Conservation (phyloP, 2,888 invertebrate genomes). For the Amphiduros pacificus region DNA sequence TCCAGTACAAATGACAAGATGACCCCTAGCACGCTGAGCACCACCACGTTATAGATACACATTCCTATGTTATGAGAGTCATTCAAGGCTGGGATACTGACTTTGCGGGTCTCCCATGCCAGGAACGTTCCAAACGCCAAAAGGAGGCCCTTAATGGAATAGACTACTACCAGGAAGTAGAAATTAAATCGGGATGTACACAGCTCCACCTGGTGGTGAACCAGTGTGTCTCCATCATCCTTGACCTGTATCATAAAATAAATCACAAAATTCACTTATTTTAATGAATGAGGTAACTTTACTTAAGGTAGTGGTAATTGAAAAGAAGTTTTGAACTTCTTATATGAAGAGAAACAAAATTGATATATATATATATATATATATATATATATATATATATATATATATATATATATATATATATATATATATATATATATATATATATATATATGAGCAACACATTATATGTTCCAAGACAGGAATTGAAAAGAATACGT, state of each 20-base stretch:
- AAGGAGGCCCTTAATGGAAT: constrained; percentile 39
- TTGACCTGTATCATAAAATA: too few species aligned
- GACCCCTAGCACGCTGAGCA: constrained; percentile 27
- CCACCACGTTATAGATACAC: constrained; percentile 32
- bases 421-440: too few species aligned
- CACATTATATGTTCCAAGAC: too few species aligned
- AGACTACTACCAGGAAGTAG: constrained; percentile 37
- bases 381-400: neutral
- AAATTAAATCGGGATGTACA: constrained; percentile 8
- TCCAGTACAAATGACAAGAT: constrained; percentile 20
- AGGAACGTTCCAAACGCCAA: constrained; percentile 40
- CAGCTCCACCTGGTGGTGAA: constrained; percentile 5
- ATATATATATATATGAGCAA: too few species aligned
- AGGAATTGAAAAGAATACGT: too few species aligned
- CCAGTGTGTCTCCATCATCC: constrained; percentile 14
- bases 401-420: neutral
- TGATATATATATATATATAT: neutral
- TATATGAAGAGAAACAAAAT: too few species aligned
- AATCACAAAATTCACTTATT: too few species aligned
- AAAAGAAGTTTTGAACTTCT: too few species aligned
- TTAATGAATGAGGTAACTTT: neutral
- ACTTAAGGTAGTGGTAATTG: too few species aligned
- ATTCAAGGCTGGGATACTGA: constrained; percentile 36
- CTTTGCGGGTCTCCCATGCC: constrained; percentile 41
- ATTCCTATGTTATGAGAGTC: constrained; percentile 35